Evolutionary conservation across 2,797 vertebrate species (phyloP), one percentile per base, ranked within the genome.

Genomic region (Chrosomus eos): DNA sequence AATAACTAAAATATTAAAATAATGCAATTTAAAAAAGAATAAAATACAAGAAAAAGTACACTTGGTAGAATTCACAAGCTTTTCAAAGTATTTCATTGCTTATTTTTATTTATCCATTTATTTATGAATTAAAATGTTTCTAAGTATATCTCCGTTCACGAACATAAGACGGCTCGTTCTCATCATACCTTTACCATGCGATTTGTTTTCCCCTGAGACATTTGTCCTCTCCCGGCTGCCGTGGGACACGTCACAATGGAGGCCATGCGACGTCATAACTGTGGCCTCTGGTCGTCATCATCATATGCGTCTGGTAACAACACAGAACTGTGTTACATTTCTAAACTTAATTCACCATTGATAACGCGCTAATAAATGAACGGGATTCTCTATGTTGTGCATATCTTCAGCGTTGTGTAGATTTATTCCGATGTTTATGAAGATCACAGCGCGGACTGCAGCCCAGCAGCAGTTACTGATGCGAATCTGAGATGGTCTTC

Each of bases 191-290:
- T 58, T 72, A 18, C n/a, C 7, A 28, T 7, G 45, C 72, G 45
- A 23, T 55, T 73, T 31, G 10, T 26, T 19, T 3, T 14, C 13
- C 55, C 33, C 5, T 18, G 36, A n/a, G 18, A 10, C 3, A 5
- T 73, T 73, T 82, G 80, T 62, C 80, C 80, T 31, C 13, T 45
- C 26, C 8, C 58, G 53, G 81, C 70, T 36, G 1, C 81, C 70
- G 55, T 82, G 31, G 5, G 3, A 18, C 4, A 60, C 81, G 81
- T 82, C 81, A 82, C 70, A 81, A 58, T 38, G 67, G 80, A 81
- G 51, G 68, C 33, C 48, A n/a, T 7, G n/a, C 1, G n/a, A 62
- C 53, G 68, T 71, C 51, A 71, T 28, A 4, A 31, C 21, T 28
- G 53, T 64, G 53, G 80, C 80, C 66, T 73, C 58, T 40, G 74